Evolutionary conservation across 2,797 vertebrate genomes (phyloP).

Genomic region (Rhinella marina): DNA sequence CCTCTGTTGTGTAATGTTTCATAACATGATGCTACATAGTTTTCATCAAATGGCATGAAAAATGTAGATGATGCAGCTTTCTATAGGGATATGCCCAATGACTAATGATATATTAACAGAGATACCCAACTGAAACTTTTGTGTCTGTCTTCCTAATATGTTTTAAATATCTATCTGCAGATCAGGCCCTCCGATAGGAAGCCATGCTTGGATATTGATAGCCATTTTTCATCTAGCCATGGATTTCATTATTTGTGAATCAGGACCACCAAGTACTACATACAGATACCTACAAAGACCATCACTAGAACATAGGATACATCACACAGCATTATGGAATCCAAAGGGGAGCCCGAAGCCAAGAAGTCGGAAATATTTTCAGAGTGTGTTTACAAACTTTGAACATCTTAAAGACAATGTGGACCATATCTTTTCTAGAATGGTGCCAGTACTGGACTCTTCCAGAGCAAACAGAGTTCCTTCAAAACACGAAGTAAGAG

Average conservation of each 20-base stretch:
- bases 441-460: conserved; percentile 58
- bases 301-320: conserved; percentile 67
- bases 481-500: conserved; percentile 3
- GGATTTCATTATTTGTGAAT: conserved; percentile 75
- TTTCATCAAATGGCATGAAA: conserved; percentile 33
- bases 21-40: conserved; percentile 1
- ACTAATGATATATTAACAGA: background rate
- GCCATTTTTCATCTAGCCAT: conserved; percentile 80
- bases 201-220: conserved; percentile 81
- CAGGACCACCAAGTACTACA: conserved; percentile 63
- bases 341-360: conserved; percentile 64
- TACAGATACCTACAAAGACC: conserved; percentile 69
- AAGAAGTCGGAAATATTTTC: conserved; percentile 61
- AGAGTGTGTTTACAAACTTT: conserved; percentile 65
- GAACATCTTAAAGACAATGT: conserved; percentile 65
- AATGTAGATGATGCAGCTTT: conserved; percentile 19
- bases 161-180: conserved; percentile 69
- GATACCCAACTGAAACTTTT: background rate
- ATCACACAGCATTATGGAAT: conserved; percentile 69
- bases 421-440: conserved; percentile 61
- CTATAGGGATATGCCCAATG: conserved; percentile 14
- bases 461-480: conserved; percentile 50
- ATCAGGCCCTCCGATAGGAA: conserved; percentile 76
- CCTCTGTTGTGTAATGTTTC: conserved; percentile 40
- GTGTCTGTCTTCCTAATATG: background rate